Conservation (phyloP, 2,113 vertebrate species). For the Oncorhynchus tshawytscha region DNA sequence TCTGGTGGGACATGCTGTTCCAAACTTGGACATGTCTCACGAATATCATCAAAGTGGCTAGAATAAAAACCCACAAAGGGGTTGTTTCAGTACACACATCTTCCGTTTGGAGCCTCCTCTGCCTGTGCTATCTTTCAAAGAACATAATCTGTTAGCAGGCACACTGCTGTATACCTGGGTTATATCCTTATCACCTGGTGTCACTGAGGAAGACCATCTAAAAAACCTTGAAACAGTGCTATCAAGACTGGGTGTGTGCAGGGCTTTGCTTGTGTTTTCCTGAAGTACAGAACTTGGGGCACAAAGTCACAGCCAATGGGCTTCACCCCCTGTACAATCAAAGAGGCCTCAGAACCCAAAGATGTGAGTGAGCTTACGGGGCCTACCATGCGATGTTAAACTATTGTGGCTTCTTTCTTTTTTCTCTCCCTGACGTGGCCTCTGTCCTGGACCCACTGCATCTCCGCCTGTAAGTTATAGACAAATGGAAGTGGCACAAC, state of each 20-base stretch:
- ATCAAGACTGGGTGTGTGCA: background rate
- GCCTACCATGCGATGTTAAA: background rate
- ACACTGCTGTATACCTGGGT: constrained; percentile 9
- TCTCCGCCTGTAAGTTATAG: no score
- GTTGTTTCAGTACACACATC: constrained; percentile 1
- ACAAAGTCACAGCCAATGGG: background rate
- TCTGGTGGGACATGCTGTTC: constrained; percentile 3
- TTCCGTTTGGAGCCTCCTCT: constrained; percentile 10
- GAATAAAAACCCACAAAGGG: constrained; percentile 18
- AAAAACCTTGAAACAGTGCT: constrained; percentile 8
- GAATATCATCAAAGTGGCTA: constrained; percentile 18
- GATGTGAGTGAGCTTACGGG: background rate
- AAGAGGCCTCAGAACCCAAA: background rate
- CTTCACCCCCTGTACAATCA: background rate
- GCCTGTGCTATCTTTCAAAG: constrained; percentile 15
- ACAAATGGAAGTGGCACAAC: no score
- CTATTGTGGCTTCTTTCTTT: no score
- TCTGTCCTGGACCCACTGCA: no score
- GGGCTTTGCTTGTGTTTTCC: constrained; percentile 14
- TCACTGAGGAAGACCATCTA: background rate
- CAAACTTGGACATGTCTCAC: constrained; percentile 18
- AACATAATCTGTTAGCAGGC: constrained; percentile 2
- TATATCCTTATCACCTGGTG: background rate
- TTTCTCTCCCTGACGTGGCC: no score
- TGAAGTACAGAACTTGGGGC: constrained; percentile 8